phyloP scores from a whole-genome alignment of 2,113 vertebrate genomes.

The Leptocoma aspasia region DNA sequence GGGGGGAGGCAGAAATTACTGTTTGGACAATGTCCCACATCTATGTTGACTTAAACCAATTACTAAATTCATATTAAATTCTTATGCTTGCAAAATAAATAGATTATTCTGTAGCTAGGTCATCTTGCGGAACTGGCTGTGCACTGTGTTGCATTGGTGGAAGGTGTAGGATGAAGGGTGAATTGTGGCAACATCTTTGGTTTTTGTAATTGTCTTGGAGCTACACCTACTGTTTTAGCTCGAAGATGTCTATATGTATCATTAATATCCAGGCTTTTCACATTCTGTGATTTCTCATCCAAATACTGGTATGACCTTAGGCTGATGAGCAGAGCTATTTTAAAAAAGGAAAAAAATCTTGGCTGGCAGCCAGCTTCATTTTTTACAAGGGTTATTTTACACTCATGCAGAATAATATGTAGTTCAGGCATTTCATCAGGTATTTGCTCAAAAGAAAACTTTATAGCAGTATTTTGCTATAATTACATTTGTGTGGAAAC shows the following conservation, averaged over 20 bases:
- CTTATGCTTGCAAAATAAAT: neutral
- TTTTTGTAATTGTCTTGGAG: neutral
- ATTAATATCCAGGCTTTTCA: neutral
- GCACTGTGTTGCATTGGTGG: neutral
- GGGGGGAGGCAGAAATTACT: neutral
- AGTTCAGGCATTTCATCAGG: conserved; percentile 17
- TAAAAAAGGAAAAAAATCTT: neutral
- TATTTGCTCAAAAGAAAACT: conserved; percentile 31
- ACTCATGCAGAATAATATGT: conserved; percentile 3
- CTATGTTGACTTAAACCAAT: neutral
- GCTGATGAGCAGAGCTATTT: neutral
- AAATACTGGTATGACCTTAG: neutral
- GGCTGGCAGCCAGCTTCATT: neutral
- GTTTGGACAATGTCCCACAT: neutral
- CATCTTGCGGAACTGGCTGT: neutral
- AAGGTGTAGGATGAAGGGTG: neutral
- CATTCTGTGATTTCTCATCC: conserved; percentile 2
- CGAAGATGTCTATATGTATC: neutral
- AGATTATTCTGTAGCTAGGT: neutral
- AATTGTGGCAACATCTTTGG: neutral
- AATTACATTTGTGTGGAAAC: neutral
- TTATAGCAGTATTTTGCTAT: neutral
- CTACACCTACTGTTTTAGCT: neutral
- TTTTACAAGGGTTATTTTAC: conserved; percentile 40
- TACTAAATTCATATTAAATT: neutral